A percentile compares a stretch with the other conserved stretches of the same genome.
Evolutionary conservation across 1,140 invertebrate genomes (phyloP).

Genomic region (Agraylea sexmaculata): DNA sequence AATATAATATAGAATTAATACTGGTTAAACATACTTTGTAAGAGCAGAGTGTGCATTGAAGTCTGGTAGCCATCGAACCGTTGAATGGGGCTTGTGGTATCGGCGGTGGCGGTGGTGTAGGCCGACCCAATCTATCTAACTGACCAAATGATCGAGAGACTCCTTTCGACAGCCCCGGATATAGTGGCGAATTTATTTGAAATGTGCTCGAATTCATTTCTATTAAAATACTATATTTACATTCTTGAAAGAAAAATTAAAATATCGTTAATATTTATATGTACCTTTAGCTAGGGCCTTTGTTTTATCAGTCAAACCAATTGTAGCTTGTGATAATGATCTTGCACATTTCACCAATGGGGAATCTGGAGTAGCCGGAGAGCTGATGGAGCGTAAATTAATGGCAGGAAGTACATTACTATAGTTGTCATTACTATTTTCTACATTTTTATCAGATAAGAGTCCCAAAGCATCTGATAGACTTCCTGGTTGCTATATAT

Average conservation of each 20-base stretch:
- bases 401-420: constrained; percentile 16
- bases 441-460: constrained; percentile 24
- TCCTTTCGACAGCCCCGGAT: constrained; percentile 24
- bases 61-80: constrained; percentile 73
- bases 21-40: constrained; percentile 61
- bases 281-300: constrained; percentile 7
- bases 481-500: constrained; percentile 44
- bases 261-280: not conserved
- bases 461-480: constrained; percentile 56
- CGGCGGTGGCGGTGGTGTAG: constrained; percentile 24
- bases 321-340: constrained; percentile 18
- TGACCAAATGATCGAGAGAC: constrained; percentile 38
- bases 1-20: constrained; percentile 4
- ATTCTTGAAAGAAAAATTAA: not conserved
- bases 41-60: constrained; percentile 68
- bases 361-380: constrained; percentile 20
- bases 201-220: constrained; percentile 7
- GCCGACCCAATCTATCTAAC: constrained; percentile 29
- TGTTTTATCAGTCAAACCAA: constrained; percentile 10
- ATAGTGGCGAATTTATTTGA: constrained; percentile 10
- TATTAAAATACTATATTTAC: constrained; percentile 7
- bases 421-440: constrained; percentile 33
- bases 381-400: constrained; percentile 17
- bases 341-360: constrained; percentile 18
- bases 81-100: constrained; percentile 31